phyloP scores from a whole-genome alignment of 2,797 vertebrate genomes.

The Enteromius anoplus region DNA sequence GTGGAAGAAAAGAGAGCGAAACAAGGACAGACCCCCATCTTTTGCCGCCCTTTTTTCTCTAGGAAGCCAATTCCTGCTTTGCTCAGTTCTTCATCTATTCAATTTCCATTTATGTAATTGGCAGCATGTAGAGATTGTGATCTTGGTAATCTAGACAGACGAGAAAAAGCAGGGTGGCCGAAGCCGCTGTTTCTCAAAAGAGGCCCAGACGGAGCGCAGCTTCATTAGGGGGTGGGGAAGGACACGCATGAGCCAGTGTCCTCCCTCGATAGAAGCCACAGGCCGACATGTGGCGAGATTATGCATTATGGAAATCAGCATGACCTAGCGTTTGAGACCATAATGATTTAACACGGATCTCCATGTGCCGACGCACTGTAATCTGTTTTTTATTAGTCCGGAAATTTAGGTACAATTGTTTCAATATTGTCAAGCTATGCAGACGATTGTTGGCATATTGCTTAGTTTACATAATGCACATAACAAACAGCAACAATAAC shows the following conservation, averaged over 20 bases:
- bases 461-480: slow-evolving; percentile 73
- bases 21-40: slow-evolving; percentile 46
- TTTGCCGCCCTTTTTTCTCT: slow-evolving; percentile 44
- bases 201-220: slow-evolving; percentile 40
- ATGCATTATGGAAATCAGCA: slow-evolving; percentile 76
- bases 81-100: slow-evolving; percentile 60
- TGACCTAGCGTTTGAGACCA: slow-evolving; percentile 75
- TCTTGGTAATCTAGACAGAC: slow-evolving; percentile 60
- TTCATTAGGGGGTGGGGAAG: slow-evolving; percentile 50
- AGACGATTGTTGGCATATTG: slow-evolving; percentile 79
- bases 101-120: slow-evolving; percentile 65
- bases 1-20: slow-evolving; percentile 43
- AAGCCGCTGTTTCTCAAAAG: slow-evolving; percentile 41
- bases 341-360: slow-evolving; percentile 84
- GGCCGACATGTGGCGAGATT: slow-evolving; percentile 66
- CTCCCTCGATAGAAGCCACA: slow-evolving; percentile 57
- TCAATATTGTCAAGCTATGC: slow-evolving; percentile 84
- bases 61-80: slow-evolving; percentile 53
- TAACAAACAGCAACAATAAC: slow-evolving; percentile 75
- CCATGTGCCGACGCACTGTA: slow-evolving; percentile 72
- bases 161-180: slow-evolving; percentile 52
- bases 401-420: slow-evolving; percentile 81
- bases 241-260: slow-evolving; percentile 43
- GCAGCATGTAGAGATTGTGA: slow-evolving; percentile 63
- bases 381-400: slow-evolving; percentile 75